Base-by-base conservation (phyloP, 1,140 invertebrate species). In the Propsilocerus akamusi region DNA sequence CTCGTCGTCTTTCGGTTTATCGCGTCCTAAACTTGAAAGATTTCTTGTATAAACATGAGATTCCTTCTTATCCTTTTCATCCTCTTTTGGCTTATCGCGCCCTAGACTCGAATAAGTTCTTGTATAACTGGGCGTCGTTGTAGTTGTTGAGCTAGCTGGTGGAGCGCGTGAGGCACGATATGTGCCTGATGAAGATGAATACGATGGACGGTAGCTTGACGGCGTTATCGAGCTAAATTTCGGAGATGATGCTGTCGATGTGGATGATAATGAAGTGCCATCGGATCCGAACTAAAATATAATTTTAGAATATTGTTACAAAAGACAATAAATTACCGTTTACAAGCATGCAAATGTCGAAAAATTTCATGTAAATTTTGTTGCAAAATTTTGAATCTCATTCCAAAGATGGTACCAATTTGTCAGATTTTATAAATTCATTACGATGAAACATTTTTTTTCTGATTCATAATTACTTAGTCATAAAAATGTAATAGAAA, bases 181-280 rank as follows among this genome's bases (percentile, higher is more conserved):
- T 0, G 63, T 65, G 5, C 63, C 63, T 1, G 62, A 59, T 17
- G 34, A 20, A 5, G 34, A 41, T 0, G 63, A 62, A 52, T 63
- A 65, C 1, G 62, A 64, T 0, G 63, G 63, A 26, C 63, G 57
- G 50, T 61, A 65, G 26, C 60, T 52, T 25, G 56, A 60, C 10
- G 63, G 63, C 20, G 62, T 51, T 41, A 64, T 47, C 4, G 34
- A 24, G 20, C 51, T 32, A 14, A 46, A 52, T 30, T 32, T 28
- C 14, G 51, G 14, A 28, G 47, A 10, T 46, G 47, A 12, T 17
- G 47, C 41, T 12, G 53, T 52, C 4, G 61, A 61, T 41, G 34
- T 20, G 17, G 34, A 41, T 17, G 22, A 10, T 41, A 20, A 41
- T 41, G 34, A 41, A 20, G 34, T 3, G 4, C 34, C 17, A 41